Percentiles rank a stretch among this genome's conserved stretches.
These are phyloP conservation scores for Heliconius sara DNA, from an alignment of 2,888 invertebrate genomes.

Conservation along the genomic window DNA sequence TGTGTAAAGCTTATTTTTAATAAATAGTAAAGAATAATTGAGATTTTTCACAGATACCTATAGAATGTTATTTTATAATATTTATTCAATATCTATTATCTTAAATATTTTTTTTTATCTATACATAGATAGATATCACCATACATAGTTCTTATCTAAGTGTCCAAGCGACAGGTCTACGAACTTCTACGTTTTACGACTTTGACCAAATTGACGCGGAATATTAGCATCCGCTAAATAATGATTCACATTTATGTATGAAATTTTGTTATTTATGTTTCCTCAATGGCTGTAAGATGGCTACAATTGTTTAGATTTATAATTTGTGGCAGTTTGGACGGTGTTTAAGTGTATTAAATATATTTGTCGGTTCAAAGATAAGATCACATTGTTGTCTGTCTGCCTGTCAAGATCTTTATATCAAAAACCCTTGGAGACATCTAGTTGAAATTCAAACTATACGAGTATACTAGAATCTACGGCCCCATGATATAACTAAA, in stretches of 20 bases:
- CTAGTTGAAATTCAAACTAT: no score
- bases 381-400: no score
- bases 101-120: conserved; percentile 2
- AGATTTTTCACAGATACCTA: no score
- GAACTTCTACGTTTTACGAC: conserved; percentile 50
- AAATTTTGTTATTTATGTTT: conserved; percentile 45
- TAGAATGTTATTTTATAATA: no score
- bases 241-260: conserved; percentile 51
- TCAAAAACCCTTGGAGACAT: no score
- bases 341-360: no score
- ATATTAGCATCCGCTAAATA: conserved; percentile 47
- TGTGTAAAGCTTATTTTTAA: no score
- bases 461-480: no score
- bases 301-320: neutral
- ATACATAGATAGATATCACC: neutral
- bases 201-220: conserved; percentile 46
- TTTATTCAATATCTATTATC: neutral
- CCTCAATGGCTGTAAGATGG: conserved; percentile 23
- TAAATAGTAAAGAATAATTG: no score
- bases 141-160: neutral
- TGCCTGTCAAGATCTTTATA: no score
- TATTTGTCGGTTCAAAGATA: no score
- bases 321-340: neutral
- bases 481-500: no score
- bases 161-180: conserved; percentile 47